Evolutionary conservation across 2,888 invertebrate species (phyloP), one percentile per base, ranked within the genome.

Genomic region (Papilio gigon): DNA sequence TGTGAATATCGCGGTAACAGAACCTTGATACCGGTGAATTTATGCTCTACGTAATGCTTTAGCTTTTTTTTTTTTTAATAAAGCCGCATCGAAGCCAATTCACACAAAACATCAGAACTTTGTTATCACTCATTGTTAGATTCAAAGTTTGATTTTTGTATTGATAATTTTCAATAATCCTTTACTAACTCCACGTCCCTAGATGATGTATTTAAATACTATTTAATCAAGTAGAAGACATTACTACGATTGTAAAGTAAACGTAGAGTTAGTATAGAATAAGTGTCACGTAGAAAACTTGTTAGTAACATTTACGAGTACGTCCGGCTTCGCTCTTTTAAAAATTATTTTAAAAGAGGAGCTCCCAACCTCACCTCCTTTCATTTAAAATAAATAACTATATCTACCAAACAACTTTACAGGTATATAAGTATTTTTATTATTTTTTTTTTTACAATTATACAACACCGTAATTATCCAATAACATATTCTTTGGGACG

Each of bases 401-500:
- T 83, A 75, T 75, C 77, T 78, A 73, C 87, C 89, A 88, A 88
- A 87, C 85, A 86, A 88, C 87, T 90, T 87, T 89, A 91, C 89
- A 90, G 77, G 85, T 89, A 88, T 86, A 89, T 88, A 89, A 84
- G 85, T 88, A 85, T 88, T 87, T 88, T 86, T 86, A 86, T 86
- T 85, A 83, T 83, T 82, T 86, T 81, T 89, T n/a, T n/a, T 88
- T 90, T 86, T 88, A 92, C 88, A 91, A 90, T 90, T 89, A 89
- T 91, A 92, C 90, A 91, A 88, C 87, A 85, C 83, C 84, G 76
- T 85, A 81, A 78, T 84, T 83, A 84, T 83, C 85, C 83, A 82
- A 86, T 89, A 86, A 86, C 86, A 87, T 90, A 90, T 81, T 91
- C 91, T 92, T 91, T 92, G 91, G 91, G 87, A 86, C 84, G 84